Base-by-base conservation (phyloP, 2,888 invertebrate species). In the Homarus gammarus region DNA sequence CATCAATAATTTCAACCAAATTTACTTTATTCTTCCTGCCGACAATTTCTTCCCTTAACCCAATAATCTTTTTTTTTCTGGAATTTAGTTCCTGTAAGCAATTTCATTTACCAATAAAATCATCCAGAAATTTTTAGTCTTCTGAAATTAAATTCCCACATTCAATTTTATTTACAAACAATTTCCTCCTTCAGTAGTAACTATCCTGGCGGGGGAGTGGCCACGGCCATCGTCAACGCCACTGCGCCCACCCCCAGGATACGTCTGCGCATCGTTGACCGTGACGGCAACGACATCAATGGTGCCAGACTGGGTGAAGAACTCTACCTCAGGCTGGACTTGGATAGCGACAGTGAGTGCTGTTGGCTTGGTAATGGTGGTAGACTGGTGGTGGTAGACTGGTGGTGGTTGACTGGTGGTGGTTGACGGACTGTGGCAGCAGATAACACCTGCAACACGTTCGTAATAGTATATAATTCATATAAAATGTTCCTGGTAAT, bases 231-330 rank as follows among this genome's bases (percentile, higher is more conserved):
- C 6, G 94, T 95, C 44, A 95, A 95, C 93, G 94, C 94, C 0
- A 94, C 95, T 0, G 93, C 94, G 12, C 93, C 94, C n/a, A 93
- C 94, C 38, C 95, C 95, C 6, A 93, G 93, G 38, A 94, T 95
- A 94, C 95, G 81, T 2, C 95, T 96, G 94, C 94, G 95, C 92
- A 95, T 96, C 75, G 93, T 96, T 2, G 95, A 96, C 93, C 94
- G 95, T 10, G 94, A 94, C 38, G 95, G 95, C n/a, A 94, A 94
- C 70, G 95, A 96, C 93, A 95, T 96, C 0, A 95, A 95, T n/a
- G 96, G 96, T 89, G 96, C 96, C 0, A 95, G 95, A 92, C 95
- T 96, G 81, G 96, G 96, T 0, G 96, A 96, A 93, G 95, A 95
- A 92, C 93, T 96, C 72, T 95, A 95, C 91, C 94, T 96, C 0